phyloP scores from a whole-genome alignment of 2,888 invertebrate genomes.

The Himalopsyche tibetana region DNA sequence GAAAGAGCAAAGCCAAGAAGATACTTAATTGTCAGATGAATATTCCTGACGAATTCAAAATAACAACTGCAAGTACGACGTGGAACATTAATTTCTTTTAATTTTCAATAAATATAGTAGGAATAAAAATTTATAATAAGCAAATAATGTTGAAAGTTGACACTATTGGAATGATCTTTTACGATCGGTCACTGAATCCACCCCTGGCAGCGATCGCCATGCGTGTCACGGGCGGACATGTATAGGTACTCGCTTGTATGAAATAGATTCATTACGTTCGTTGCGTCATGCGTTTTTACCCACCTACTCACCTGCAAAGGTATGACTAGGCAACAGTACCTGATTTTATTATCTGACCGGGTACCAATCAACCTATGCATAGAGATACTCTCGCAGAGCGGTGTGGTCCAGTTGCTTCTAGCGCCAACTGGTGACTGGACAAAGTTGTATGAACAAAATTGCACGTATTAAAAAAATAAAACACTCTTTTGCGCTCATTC shows the following conservation, averaged over 20 bases:
- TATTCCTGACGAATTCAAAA: no score
- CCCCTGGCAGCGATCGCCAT: not conserved
- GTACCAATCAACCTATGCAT: not conserved
- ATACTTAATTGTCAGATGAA: no score
- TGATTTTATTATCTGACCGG: not conserved
- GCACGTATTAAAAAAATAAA: no score
- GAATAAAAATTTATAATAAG: no score
- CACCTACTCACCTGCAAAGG: conserved; percentile 1
- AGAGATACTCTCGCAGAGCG: not conserved
- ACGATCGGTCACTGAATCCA: not conserved
- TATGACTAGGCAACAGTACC: conserved; percentile 39
- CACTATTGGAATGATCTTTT: not conserved
- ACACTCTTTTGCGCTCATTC: no score
- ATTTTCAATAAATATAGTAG: no score
- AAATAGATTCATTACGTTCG: conserved; percentile 32
- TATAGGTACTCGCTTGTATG: not conserved
- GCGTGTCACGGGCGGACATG: not conserved
- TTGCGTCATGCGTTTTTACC: conserved; percentile 31
- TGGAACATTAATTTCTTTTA: no score
- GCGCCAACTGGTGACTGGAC: not conserved
- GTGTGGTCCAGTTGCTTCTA: not conserved
- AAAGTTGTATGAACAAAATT: no score
- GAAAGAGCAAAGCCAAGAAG: no score
- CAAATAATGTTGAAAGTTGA: no score
- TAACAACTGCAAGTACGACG: no score